phyloP scores from a whole-genome alignment of 53 echinoderm and acorn worm species.

The Echinarachnius parma region DNA sequence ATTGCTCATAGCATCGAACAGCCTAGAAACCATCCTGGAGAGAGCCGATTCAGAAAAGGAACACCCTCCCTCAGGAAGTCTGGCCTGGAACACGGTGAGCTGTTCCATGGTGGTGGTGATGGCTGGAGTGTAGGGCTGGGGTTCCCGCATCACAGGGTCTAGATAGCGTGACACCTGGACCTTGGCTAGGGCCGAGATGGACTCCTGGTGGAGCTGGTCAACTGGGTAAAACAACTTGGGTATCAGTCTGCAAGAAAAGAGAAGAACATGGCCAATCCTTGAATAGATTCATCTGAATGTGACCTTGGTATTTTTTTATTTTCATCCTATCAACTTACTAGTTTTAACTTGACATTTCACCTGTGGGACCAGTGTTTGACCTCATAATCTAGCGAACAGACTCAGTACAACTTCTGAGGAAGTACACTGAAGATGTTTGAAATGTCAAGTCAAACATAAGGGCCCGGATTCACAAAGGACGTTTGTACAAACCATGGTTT shows the following conservation, averaged over 20 bases:
- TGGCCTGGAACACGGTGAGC: slow-evolving; percentile 52
- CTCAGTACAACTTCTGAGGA: no score
- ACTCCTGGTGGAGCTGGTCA: slow-evolving; percentile 77
- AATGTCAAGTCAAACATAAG: no score
- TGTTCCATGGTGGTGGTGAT: slow-evolving; percentile 71
- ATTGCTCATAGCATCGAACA: slow-evolving; percentile 62
- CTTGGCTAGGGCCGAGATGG: slow-evolving; percentile 72
- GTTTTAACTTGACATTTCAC: no score
- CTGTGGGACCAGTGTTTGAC: no score
- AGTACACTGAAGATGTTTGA: no score
- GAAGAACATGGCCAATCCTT: no score
- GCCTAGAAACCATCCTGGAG: slow-evolving; percentile 66
- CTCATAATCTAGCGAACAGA: no score
- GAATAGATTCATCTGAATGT: no score
- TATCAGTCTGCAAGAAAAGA: slow-evolving; percentile 82
- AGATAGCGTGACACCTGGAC: slow-evolving; percentile 60
- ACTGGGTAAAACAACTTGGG: slow-evolving; percentile 82
- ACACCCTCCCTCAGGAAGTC: slow-evolving; percentile 14
- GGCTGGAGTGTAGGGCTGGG: slow-evolving; percentile 69
- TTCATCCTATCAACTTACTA: no score
- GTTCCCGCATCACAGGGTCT: slow-evolving; percentile 76
- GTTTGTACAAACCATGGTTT: no score
- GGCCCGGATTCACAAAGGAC: no score
- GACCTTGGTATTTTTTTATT: no score
- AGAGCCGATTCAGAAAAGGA: slow-evolving; percentile 61